A percentile compares a stretch with the other conserved stretches of the same genome.
Evolutionary conservation across 2,797 vertebrate species (phyloP).

Genomic region (Pipistrellus kuhlii): DNA sequence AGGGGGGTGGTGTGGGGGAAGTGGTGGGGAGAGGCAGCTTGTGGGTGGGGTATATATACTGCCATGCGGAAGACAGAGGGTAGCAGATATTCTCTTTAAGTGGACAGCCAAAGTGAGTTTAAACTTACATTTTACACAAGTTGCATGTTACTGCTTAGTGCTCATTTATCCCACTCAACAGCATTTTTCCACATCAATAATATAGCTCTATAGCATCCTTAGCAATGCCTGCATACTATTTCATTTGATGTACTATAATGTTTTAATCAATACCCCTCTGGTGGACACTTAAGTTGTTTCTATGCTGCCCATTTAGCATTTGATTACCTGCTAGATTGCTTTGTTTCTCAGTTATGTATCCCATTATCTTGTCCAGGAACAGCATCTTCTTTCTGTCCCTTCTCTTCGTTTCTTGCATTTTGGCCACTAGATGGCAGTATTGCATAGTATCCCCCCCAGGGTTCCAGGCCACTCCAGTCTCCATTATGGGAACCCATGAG

Average conservation of each 20-base stretch:
- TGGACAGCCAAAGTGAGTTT: neutral
- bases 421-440: conserved; percentile 81
- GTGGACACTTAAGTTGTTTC: neutral
- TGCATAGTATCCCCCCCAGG: conserved; percentile 6
- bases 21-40: too few species aligned
- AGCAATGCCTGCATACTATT: neutral
- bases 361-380: neutral
- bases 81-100: neutral
- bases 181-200: neutral
- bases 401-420: neutral
- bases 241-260: too few species aligned
- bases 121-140: neutral
- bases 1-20: neutral
- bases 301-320: neutral
- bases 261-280: neutral
- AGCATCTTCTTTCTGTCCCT: neutral
- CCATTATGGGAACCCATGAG: neutral
- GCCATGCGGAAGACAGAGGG: neutral
- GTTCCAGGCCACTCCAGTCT: neutral
- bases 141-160: neutral
- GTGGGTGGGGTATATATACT: neutral
- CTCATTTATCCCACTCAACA: neutral
- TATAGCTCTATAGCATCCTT: neutral
- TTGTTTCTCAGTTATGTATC: neutral
- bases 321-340: neutral